phyloP scores from a whole-genome alignment of 2,113 vertebrate genomes.

The Diphyllodes magnificus region DNA sequence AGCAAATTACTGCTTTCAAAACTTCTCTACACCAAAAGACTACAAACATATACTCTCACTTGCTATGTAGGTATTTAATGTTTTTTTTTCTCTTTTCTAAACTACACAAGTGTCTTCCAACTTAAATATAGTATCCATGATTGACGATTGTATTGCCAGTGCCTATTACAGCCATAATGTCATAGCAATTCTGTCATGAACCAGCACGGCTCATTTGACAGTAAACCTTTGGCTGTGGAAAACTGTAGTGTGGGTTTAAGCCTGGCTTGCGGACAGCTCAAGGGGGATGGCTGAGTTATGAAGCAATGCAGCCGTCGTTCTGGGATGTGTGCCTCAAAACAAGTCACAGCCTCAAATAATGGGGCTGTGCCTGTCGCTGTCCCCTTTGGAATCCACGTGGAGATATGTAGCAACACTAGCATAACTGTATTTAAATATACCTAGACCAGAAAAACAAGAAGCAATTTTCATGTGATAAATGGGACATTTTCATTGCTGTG shows the following conservation, averaged over 20 bases:
- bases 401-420: neutral
- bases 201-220: neutral
- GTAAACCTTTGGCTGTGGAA: neutral
- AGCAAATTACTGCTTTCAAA: conserved; percentile 2
- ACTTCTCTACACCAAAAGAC: neutral
- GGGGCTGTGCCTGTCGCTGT: neutral
- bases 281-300: neutral
- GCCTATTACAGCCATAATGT: conserved; percentile 12
- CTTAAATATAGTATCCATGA: neutral
- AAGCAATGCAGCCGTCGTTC: neutral
- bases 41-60: neutral
- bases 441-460: neutral
- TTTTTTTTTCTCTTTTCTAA: neutral
- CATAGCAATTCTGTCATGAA: neutral
- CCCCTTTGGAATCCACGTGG: neutral
- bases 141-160: neutral
- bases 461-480: neutral
- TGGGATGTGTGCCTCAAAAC: neutral
- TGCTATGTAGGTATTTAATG: neutral
- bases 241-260: neutral
- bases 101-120: neutral
- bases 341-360: neutral
- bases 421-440: neutral
- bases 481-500: neutral
- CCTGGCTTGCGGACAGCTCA: neutral